Conservation (phyloP, 1,140 invertebrate genomes). For the Dendrolimus kikuchii region DNA sequence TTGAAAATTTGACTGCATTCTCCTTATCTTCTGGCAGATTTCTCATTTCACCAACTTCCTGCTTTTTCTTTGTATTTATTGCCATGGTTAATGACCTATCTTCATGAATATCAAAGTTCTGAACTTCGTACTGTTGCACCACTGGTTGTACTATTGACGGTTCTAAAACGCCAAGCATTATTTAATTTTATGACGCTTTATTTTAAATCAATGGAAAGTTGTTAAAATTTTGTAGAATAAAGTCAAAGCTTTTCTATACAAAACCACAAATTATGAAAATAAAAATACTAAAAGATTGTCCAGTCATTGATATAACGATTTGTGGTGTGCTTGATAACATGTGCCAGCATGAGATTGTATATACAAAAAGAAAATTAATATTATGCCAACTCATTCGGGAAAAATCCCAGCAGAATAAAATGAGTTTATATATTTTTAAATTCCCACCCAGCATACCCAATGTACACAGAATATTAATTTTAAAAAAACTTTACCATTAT, state of each 20-base stretch:
- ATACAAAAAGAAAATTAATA: not conserved
- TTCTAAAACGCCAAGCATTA: constrained; percentile 23
- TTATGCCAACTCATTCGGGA: not conserved
- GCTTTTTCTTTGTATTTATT: constrained; percentile 53
- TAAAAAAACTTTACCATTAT: constrained; percentile 44
- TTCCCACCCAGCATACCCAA: not conserved
- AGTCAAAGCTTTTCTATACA: no score
- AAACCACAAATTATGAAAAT: no score
- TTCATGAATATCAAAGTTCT: constrained; percentile 75
- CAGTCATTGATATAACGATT: no score
- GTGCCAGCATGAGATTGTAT: no score
- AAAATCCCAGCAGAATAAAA: not conserved
- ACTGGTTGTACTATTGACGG: constrained; percentile 59
- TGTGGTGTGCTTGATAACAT: no score
- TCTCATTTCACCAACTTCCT: constrained; percentile 31
- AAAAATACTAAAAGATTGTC: no score
- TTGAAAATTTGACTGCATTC: constrained; percentile 51
- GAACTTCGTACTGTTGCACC: constrained; percentile 52
- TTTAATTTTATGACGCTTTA: no score
- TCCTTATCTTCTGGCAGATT: constrained; percentile 54
- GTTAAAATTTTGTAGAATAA: no score
- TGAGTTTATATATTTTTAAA: not conserved
- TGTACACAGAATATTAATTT: not conserved
- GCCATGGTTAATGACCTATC: constrained; percentile 75
- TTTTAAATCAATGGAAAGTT: no score